Percentiles rank a stretch among this genome's conserved stretches.
phyloP scores from a whole-genome alignment of 2,113 vertebrate genomes.

The Equus przewalskii region DNA sequence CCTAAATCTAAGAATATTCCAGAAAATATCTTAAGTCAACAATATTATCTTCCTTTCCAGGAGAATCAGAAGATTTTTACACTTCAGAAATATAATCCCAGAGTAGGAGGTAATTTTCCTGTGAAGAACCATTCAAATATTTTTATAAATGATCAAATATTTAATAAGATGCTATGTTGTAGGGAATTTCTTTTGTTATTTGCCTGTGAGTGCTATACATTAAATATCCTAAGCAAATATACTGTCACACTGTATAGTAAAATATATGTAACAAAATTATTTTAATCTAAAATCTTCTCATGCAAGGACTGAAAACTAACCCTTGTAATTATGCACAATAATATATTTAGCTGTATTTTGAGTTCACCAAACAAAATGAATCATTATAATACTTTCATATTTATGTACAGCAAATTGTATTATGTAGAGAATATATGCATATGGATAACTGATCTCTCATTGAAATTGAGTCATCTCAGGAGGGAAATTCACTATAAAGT shows the following conservation, averaged over 20 bases:
- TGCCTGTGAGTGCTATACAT: background rate
- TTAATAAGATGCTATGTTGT: background rate
- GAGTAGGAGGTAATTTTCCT: background rate
- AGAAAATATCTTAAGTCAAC: background rate
- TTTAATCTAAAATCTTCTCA: slow-evolving; percentile 26
- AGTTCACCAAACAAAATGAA: slow-evolving; percentile 49
- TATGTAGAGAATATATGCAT: background rate
- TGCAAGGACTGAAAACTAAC: background rate
- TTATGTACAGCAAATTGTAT: slow-evolving; percentile 11
- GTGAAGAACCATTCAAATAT: background rate
- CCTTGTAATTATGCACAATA: slow-evolving; percentile 15
- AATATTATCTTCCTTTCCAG: background rate
- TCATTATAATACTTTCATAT: slow-evolving; percentile 3
- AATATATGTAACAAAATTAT: background rate
- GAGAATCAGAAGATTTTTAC: background rate
- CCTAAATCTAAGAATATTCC: background rate
- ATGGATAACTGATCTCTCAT: background rate
- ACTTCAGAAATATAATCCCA: background rate
- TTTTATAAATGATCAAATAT: background rate
- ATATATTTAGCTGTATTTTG: slow-evolving; percentile 34
- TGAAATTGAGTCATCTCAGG: slow-evolving; percentile 28
- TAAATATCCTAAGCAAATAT: slow-evolving; percentile 6
- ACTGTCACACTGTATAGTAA: background rate
- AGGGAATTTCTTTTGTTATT: background rate
- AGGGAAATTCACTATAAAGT: slow-evolving; percentile 26